Base-by-base conservation (phyloP, 2,113 vertebrate species). In the Capreolus pygargus region DNA sequence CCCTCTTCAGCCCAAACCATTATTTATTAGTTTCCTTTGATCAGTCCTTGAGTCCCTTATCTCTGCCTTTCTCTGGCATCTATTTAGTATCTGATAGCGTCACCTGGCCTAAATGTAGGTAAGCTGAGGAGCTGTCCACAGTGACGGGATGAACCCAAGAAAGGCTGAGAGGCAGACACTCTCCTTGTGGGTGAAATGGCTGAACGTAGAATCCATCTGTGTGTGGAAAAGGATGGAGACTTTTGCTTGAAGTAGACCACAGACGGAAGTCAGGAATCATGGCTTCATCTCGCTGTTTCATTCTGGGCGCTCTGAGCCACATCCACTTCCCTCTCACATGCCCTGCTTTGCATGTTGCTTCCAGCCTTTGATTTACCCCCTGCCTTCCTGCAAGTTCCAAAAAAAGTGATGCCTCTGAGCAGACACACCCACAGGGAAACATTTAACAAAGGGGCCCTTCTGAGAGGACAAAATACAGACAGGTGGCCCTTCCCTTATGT, bases 221-320 rank as follows among this genome's bases (percentile, higher is more conserved):
- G 5, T 50, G 47, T 15, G 28, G 86, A 60, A 39, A 45, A 33
- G 4, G 28, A 27, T 25, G 4, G 7, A 64, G 43, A 27, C 15
- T 47, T 19, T 17, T 50, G 27, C 39, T 16, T 4, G 27, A 13
- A 21, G 74, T 2, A 83, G 60, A 67, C 39, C 8, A 33, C 19
- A 23, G n/a, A 7, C 0, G 3, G 21, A 61, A 23, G 21, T 33
- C 39, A 0, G 25, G 25, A 30, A 13, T 8, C 23, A 8, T 7
- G 3, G 2, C 83, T 28, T 25, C 45, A 10, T 7, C 55, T 23
- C 4, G 9, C 11, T 8, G 0, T 19, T 78, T 50, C 50, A 6
- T 17, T 47, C 39, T 84, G 23, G 33, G 13, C 27, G 7, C 1
- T 6, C 3, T 1, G 1, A 83, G 19, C 15, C 9, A 30, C 19